Conservation (phyloP, 2,113 vertebrate genomes). For the Catharus bicknelli region DNA sequence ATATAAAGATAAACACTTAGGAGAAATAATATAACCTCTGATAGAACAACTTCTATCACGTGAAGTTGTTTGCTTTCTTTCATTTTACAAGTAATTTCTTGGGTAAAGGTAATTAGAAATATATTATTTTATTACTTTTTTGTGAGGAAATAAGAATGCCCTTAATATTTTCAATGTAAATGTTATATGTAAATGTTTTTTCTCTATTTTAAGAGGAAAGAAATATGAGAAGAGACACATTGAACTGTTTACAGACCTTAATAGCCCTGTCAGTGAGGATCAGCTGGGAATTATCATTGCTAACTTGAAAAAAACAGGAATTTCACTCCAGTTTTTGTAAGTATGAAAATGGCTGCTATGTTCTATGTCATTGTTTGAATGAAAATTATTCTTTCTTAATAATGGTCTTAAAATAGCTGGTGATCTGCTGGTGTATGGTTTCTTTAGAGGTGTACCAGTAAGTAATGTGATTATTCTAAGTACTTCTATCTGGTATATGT, state of each 20-base stretch:
- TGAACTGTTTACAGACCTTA: slow-evolving; percentile 88
- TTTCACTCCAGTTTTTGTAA: slow-evolving; percentile 95
- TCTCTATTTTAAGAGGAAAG: slow-evolving; percentile 81
- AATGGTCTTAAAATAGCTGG: not conserved
- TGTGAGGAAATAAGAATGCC: not conserved
- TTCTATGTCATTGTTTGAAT: not conserved
- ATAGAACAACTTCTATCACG: not conserved
- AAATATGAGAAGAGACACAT: slow-evolving; percentile 86
- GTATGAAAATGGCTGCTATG: slow-evolving; percentile 41
- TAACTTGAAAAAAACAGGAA: slow-evolving; percentile 83
- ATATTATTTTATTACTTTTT: not conserved
- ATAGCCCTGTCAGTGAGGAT: slow-evolving; percentile 81
- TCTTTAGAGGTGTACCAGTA: not conserved
- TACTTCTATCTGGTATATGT: not conserved
- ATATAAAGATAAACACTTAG: not conserved
- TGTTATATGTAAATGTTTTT: not conserved
- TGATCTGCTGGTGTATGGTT: not conserved
- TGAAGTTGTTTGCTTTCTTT: not conserved
- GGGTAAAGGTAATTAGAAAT: not conserved
- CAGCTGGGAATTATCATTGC: slow-evolving; percentile 86
- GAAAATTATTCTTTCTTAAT: not conserved
- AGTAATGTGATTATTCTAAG: not conserved
- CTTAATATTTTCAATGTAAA: not conserved
- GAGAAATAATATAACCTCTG: not conserved
- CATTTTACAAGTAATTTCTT: not conserved